Conservation (phyloP, 2,797 vertebrate genomes). For the Tachyglossus aculeatus region DNA sequence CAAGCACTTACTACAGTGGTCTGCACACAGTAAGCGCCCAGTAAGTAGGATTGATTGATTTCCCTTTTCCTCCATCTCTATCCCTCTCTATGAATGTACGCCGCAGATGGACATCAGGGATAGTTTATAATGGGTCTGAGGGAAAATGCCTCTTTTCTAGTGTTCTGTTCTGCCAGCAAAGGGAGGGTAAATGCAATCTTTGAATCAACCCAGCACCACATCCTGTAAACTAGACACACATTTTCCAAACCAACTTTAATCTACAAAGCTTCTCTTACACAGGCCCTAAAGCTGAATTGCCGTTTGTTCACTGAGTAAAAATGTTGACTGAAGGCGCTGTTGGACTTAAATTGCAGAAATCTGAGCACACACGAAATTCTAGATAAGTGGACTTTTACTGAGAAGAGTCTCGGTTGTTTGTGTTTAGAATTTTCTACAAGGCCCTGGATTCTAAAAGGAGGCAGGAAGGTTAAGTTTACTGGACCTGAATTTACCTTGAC, state of each 20-base stretch:
- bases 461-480: too few relatives aligned
- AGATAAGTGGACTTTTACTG: slow-evolving; percentile 25
- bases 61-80: too few relatives aligned
- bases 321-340: slow-evolving; percentile 50
- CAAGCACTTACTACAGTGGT: too few relatives aligned
- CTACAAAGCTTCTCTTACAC: slow-evolving; percentile 42
- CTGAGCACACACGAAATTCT: neutral
- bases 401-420: neutral
- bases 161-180: slow-evolving; percentile 59
- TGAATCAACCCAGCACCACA: slow-evolving; percentile 53
- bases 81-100: too few relatives aligned
- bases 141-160: slow-evolving; percentile 62
- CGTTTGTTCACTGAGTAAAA: slow-evolving; percentile 56
- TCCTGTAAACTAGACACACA: slow-evolving; percentile 30
- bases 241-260: slow-evolving; percentile 59
- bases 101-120: too few relatives aligned
- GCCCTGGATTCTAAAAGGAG: slow-evolving; percentile 11
- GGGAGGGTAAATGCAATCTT: slow-evolving; percentile 65
- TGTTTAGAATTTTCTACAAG: slow-evolving; percentile 22
- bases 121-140: slow-evolving; percentile 40
- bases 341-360: slow-evolving; percentile 43
- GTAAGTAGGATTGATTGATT: too few relatives aligned
- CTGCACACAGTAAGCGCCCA: too few relatives aligned
- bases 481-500: too few relatives aligned
- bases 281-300: slow-evolving; percentile 46